Base-by-base conservation (phyloP, 2,888 invertebrate species). In the Blastobasis adustella region DNA sequence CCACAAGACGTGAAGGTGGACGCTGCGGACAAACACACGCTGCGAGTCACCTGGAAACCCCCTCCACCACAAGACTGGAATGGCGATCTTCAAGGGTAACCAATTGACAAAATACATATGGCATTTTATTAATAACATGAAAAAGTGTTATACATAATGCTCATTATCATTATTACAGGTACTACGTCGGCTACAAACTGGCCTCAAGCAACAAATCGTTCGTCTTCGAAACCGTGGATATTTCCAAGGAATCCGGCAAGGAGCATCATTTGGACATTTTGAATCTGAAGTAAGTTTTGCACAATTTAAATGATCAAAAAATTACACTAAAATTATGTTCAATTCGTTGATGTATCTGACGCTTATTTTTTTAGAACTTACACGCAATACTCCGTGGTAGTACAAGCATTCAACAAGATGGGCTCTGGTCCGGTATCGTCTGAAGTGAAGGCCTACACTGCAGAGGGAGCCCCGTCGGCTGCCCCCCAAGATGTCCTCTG, bases 341-440 rank as follows among this genome's bases (percentile, higher is more conserved):
- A 23, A 23, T 23, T 23, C 23, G 23, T 23, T 23, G 1, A 23
- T 3, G 23, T 23, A 23, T 23, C 23, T 23, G 23, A 23, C 3
- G 23, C 23, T 23, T 23, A 23, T 23, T 23, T 42, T 65, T 63
- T 59, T 72, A 93, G 93, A 73, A 97, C 96, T 0, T 98, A 98
- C 87, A 98, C 97, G 0, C 96, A 97, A 78, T 98, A 98, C 83
- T 94, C 96, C n/a, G 95, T 98, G 36, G 97, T 98, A 23, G 96
- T 98, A 6, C 97, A 97, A 85, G 97, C 96, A 0, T 98, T 96
- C 78, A 98, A 98, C 84, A 95, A 96, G 80, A 94, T 97, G 67
- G 98, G 98, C 9, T 94, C 96, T 1, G 98, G 98, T 39, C 98
- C 98, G 0, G 92, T 95, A 71, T 96, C 96, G 46, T 94, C 94